These are phyloP conservation scores for Eulithis testata DNA, from an alignment of 2,888 invertebrate genomes.

Conservation along the genomic window DNA sequence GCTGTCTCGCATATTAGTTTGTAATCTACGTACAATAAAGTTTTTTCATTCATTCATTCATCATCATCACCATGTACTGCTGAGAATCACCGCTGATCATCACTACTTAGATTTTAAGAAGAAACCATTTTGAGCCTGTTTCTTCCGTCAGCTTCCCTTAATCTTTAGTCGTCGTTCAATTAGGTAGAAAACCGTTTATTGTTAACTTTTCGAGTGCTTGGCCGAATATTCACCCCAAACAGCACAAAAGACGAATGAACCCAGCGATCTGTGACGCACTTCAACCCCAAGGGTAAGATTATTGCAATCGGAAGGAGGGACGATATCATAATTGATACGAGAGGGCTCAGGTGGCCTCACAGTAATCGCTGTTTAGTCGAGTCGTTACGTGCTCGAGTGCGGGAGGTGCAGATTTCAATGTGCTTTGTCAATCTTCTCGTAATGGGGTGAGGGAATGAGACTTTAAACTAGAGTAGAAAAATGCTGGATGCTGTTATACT, in stretches of 20 bases:
- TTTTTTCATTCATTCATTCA: too few species aligned
- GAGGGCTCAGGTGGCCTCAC: conserved; percentile 41
- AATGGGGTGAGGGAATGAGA: neutral
- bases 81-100: too few species aligned
- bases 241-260: conserved; percentile 23
- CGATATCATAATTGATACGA: conserved; percentile 47
- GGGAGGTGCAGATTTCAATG: conserved; percentile 29
- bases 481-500: too few species aligned
- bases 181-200: too few species aligned
- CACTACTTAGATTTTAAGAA: too few species aligned
- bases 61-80: too few species aligned
- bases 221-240: conserved; percentile 9
- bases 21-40: too few species aligned
- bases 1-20: too few species aligned
- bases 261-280: conserved; percentile 23
- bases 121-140: too few species aligned
- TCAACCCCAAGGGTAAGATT: conserved; percentile 29
- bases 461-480: neutral
- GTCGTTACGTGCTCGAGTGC: conserved; percentile 36
- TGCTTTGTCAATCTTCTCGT: conserved; percentile 25
- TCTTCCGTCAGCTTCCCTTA: too few species aligned
- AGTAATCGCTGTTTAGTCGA: conserved; percentile 27
- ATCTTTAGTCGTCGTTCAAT: too few species aligned
- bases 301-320: conserved; percentile 38
- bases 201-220: too few species aligned